phyloP scores from a whole-genome alignment of 2,888 invertebrate species.

The Cephus runcator region DNA sequence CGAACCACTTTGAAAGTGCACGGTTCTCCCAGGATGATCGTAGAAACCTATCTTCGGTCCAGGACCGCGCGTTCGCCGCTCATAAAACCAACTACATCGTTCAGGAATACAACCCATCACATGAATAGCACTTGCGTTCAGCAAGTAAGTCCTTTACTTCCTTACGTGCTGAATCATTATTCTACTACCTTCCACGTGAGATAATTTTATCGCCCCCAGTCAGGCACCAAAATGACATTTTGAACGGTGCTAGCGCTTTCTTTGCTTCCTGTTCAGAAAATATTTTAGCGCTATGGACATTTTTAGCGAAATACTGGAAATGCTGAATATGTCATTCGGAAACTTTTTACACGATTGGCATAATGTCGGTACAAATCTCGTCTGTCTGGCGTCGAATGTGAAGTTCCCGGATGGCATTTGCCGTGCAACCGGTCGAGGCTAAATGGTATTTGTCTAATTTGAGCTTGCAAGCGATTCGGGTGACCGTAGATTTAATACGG shows the following conservation, averaged over 20 bases:
- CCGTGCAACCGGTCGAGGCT: conserved; percentile 29
- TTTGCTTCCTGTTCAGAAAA: not conserved
- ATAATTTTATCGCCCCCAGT: not conserved
- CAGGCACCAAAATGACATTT: not conserved
- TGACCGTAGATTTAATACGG: conserved; percentile 45
- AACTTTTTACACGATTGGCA: not conserved
- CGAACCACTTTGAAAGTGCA: conserved; percentile 11
- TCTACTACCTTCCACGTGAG: not conserved
- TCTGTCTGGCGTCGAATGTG: not conserved
- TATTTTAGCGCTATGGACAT: not conserved
- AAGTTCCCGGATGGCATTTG: not conserved
- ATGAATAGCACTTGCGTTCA: conserved; percentile 42
- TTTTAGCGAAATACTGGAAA: not conserved
- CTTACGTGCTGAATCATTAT: conserved; percentile 9
- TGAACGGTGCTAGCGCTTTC: not conserved
- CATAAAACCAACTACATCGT: conserved; percentile 45
- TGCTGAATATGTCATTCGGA: not conserved
- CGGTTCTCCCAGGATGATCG: conserved; percentile 31
- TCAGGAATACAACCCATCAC: conserved; percentile 43
- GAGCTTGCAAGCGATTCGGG: conserved; percentile 13
- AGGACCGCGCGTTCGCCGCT: conserved; percentile 29
- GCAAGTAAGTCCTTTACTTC: conserved; percentile 21
- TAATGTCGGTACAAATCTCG: not conserved
- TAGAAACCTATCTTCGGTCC: conserved; percentile 37
- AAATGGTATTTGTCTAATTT: conserved; percentile 52